phyloP scores from a whole-genome alignment of 2,888 invertebrate species.

The Phrixothrix hirtus region DNA sequence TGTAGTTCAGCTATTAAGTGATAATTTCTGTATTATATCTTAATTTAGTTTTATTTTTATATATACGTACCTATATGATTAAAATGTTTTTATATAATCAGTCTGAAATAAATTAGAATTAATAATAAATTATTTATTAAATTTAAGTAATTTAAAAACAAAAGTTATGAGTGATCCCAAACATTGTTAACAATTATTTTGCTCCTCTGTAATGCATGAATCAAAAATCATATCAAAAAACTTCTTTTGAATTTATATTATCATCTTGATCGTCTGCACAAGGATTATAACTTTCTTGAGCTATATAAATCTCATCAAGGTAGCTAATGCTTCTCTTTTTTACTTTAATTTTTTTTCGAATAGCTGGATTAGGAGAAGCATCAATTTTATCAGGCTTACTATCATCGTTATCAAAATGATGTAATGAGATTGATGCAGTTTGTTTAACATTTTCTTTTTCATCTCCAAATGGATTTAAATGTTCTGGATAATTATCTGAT shows the following conservation, averaged over 20 bases:
- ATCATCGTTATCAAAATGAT: constrained; percentile 63
- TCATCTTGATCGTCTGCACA: constrained; percentile 42
- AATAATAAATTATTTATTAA: too few species aligned
- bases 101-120: too few species aligned
- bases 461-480: constrained; percentile 83
- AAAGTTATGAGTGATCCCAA: too few species aligned
- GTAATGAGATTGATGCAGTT: constrained; percentile 29
- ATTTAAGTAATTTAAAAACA: too few species aligned
- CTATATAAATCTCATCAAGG: constrained; percentile 21
- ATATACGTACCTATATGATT: too few species aligned
- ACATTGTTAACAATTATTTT: too few species aligned
- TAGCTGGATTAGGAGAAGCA: constrained; percentile 52
- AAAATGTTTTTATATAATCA: too few species aligned
- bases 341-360: constrained; percentile 17
- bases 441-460: constrained; percentile 57
- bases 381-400: constrained; percentile 51
- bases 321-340: constrained; percentile 19
- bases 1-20: background rate
- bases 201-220: too few species aligned
- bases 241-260: too few species aligned
- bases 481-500: constrained; percentile 70
- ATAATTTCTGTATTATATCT: background rate
- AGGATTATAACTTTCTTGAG: constrained; percentile 39
- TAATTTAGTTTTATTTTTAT: too few species aligned
- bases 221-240: too few species aligned